Evolutionary conservation across 2,113 vertebrate genomes (phyloP).

Genomic region (Gasterosteus aculeatus): DNA sequence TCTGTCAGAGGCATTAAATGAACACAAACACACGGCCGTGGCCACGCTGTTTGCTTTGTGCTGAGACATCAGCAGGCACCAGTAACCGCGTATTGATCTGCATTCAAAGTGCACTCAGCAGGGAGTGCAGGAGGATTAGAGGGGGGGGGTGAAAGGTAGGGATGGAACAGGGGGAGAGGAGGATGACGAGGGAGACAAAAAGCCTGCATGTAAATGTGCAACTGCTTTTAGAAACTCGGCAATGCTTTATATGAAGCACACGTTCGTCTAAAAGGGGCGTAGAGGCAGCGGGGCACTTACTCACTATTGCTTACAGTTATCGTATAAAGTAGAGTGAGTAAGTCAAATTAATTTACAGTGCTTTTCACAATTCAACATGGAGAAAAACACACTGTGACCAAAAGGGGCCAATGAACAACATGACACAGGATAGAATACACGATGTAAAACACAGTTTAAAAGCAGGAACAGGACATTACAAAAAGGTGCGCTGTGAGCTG

Average conservation of each 20-base stretch:
- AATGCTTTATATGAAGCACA: background rate
- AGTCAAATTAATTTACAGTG: no score
- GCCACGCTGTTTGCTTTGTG: slow-evolving; percentile 53
- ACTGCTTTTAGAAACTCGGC: background rate
- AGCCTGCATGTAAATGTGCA: background rate
- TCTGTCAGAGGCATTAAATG: slow-evolving; percentile 39
- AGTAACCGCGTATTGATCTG: slow-evolving; percentile 64
- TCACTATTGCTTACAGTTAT: no score
- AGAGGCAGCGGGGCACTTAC: background rate
- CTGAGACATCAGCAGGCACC: slow-evolving; percentile 58
- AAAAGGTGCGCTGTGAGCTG: no score
- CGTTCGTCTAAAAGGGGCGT: background rate
- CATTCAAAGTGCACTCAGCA: slow-evolving; percentile 73
- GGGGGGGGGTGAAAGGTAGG: slow-evolving; percentile 19
- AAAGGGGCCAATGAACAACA: no score
- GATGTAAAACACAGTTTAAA: no score
- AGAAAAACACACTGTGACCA: no score
- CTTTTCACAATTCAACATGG: no score
- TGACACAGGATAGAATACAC: no score
- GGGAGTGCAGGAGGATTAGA: slow-evolving; percentile 56
- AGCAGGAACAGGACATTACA: no score
- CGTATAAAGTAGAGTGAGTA: no score
- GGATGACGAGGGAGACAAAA: background rate
- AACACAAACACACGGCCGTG: slow-evolving; percentile 25
- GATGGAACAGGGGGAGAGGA: background rate